phyloP scores from a whole-genome alignment of 1,140 invertebrate genomes.

The Notospermus geniculatus region DNA sequence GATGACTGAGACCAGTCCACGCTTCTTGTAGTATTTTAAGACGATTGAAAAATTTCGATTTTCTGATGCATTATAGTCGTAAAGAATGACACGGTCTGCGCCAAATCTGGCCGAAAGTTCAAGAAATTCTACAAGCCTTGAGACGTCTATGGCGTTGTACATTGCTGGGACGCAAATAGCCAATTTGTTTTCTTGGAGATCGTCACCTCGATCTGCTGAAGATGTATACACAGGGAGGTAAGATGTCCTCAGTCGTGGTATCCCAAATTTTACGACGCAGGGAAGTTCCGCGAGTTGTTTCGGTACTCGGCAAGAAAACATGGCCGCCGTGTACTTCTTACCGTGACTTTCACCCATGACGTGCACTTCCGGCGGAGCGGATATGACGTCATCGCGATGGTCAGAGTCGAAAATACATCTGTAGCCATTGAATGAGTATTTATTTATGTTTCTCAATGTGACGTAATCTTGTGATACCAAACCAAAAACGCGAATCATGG shows the following conservation, averaged over 20 bases:
- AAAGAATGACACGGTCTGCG: slow-evolving; percentile 27
- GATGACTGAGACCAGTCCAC: slow-evolving; percentile 12
- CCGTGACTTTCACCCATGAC: slow-evolving; percentile 34
- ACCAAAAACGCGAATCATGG: no score
- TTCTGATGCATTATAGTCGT: slow-evolving; percentile 16
- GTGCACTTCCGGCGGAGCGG: slow-evolving; percentile 9
- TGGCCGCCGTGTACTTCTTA: slow-evolving; percentile 25
- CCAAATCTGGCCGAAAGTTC: slow-evolving; percentile 27
- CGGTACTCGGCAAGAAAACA: slow-evolving; percentile 23
- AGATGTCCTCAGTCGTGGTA: not conserved
- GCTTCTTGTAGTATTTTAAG: slow-evolving; percentile 22
- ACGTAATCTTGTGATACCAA: no score
- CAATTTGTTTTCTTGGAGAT: slow-evolving; percentile 13
- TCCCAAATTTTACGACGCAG: not conserved
- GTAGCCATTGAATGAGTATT: no score
- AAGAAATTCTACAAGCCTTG: slow-evolving; percentile 28
- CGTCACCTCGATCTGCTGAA: not conserved
- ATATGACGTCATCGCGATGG: no score
- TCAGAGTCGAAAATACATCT: no score
- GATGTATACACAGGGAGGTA: not conserved
- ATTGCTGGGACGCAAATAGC: slow-evolving; percentile 31
- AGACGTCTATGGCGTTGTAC: slow-evolving; percentile 17
- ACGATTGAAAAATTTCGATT: slow-evolving; percentile 14
- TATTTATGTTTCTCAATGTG: no score
- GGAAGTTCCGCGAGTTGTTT: not conserved